Percentiles rank a stretch among this genome's conserved stretches.
phyloP scores from a whole-genome alignment of 1,140 invertebrate species.

The Drosophila ironensis region DNA sequence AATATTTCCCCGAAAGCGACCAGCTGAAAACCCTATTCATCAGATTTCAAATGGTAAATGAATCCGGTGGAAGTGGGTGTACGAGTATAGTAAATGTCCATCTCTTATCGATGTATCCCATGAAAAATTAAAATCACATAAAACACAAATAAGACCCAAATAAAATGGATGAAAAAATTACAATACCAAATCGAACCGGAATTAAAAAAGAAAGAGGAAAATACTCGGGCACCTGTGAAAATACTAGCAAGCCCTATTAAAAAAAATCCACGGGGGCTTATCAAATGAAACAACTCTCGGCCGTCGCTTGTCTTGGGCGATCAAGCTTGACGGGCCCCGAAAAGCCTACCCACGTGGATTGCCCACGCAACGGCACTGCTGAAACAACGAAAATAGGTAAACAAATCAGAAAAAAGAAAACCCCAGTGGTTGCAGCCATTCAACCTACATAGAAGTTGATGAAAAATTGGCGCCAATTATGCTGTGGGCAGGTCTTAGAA shows the following conservation, averaged over 20 bases:
- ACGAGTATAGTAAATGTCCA: background rate
- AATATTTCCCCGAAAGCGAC: too few species aligned
- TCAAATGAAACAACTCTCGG: conserved; percentile 52
- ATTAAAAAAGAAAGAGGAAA: conserved; percentile 28
- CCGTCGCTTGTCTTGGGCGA: conserved; percentile 32
- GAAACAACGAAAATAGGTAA: background rate
- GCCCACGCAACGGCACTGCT: conserved; percentile 13
- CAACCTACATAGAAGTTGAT: conserved; percentile 39
- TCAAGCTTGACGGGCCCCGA: conserved; percentile 48
- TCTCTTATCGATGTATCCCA: background rate
- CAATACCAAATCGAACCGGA: conserved; percentile 14
- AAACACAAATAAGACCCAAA: conserved; percentile 44
- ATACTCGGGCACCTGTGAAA: conserved; percentile 64
- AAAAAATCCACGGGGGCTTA: conserved; percentile 49
- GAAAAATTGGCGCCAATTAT: conserved; percentile 67
- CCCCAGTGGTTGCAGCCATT: conserved; percentile 28
- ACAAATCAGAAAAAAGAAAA: conserved; percentile 13
- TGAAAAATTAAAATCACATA: conserved; percentile 50
- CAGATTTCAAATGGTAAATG: background rate
- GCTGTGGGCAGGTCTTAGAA: conserved; percentile 43
- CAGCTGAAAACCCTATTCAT: background rate
- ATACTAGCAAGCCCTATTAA: conserved; percentile 65
- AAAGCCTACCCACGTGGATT: conserved; percentile 38
- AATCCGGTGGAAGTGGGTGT: conserved; percentile 12
- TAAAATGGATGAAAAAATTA: conserved; percentile 45